Evolutionary conservation across 1,140 invertebrate genomes (phyloP).

Genomic region (Drosophila ogumai): DNA sequence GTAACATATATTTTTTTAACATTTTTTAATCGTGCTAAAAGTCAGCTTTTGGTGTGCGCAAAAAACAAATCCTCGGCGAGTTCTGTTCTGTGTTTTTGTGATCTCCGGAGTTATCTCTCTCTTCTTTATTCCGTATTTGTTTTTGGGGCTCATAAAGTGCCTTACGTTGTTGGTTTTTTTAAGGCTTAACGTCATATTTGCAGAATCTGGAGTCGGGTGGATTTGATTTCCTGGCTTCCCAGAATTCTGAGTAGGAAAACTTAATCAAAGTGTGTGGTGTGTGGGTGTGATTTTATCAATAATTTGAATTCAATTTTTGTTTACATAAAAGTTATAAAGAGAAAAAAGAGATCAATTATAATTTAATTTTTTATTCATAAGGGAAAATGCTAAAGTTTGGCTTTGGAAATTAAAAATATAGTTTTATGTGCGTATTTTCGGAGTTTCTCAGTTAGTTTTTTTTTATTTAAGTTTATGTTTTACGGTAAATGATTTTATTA

Average conservation of each 20-base stretch:
- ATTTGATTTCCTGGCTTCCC: not conserved
- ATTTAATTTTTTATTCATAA: too few relatives aligned
- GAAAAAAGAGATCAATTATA: too few relatives aligned
- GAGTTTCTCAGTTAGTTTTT: not conserved
- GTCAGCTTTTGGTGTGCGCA: constrained; percentile 15
- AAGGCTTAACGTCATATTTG: not conserved
- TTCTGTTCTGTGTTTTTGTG: constrained; percentile 7
- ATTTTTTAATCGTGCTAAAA: constrained; percentile 4
- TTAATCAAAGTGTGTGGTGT: not conserved
- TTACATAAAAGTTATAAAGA: too few relatives aligned
- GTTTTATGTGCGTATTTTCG: not conserved
- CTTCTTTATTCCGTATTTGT: not conserved
- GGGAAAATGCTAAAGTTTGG: not conserved
- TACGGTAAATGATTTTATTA: not conserved
- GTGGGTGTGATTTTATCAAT: not conserved
- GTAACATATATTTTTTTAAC: constrained; percentile 13
- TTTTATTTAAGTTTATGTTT: not conserved
- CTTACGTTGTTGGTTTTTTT: not conserved
- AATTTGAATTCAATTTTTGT: not conserved
- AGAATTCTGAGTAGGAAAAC: too few relatives aligned
- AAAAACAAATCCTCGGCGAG: not conserved
- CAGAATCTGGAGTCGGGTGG: not conserved
- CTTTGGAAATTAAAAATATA: not conserved
- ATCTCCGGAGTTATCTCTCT: constrained; percentile 2
- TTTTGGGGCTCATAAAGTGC: constrained; percentile 1